A percentile compares a stretch with the other conserved stretches of the same genome.
These are phyloP conservation scores for Plebejus anna DNA, from an alignment of 2,888 invertebrate species.

Conservation along the genomic window DNA sequence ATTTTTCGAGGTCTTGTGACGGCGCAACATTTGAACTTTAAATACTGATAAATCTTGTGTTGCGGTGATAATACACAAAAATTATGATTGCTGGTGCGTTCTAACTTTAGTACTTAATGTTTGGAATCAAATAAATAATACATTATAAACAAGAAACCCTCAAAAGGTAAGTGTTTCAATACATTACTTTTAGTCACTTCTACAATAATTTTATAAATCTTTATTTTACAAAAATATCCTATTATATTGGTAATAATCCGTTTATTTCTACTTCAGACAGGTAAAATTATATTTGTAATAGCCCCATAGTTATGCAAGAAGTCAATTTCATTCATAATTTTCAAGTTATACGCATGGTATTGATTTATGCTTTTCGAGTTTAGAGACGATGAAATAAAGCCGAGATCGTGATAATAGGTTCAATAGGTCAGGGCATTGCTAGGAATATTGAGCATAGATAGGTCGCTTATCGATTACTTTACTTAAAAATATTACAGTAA, in stretches of 20 bases:
- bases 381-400: neutral
- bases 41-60: slow-evolving; percentile 45
- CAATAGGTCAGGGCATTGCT: slow-evolving; percentile 21
- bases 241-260: neutral
- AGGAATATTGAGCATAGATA: neutral
- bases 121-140: neutral
- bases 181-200: neutral
- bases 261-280: neutral
- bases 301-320: neutral
- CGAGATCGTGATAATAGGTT: slow-evolving; percentile 4
- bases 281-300: neutral
- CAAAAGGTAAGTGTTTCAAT: slow-evolving; percentile 4
- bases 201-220: neutral
- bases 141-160: neutral
- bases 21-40: slow-evolving; percentile 74
- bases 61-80: slow-evolving; percentile 39
- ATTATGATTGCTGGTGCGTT: slow-evolving; percentile 31
- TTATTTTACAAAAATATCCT: neutral
- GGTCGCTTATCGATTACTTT: slow-evolving; percentile 6
- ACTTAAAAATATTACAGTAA: neutral
- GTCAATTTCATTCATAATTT: slow-evolving; percentile 8
- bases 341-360: neutral
- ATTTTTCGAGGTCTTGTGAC: slow-evolving; percentile 53
- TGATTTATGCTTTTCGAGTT: slow-evolving; percentile 20
- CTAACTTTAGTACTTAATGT: neutral